phyloP scores from a whole-genome alignment of 2,888 invertebrate species.

The Stegophylla sp. region DNA sequence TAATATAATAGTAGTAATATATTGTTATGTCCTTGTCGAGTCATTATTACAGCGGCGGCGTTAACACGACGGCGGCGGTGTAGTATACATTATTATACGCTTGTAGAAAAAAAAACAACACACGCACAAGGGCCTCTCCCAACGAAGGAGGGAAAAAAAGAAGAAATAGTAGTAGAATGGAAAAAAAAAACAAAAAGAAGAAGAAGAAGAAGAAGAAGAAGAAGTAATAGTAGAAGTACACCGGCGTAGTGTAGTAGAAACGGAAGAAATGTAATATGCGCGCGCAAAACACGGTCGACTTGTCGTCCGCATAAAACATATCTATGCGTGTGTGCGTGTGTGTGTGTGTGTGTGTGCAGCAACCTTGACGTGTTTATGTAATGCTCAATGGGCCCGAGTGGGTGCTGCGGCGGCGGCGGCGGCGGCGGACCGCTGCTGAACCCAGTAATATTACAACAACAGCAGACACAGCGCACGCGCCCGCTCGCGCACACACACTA shows the following conservation, averaged over 20 bases:
- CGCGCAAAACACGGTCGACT: background rate
- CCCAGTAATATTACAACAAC: background rate
- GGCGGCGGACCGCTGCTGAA: background rate
- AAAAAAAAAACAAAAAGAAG: background rate
- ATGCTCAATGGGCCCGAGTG: conserved; percentile 19
- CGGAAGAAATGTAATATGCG: background rate
- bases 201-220: conserved; percentile 5
- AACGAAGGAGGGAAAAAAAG: background rate
- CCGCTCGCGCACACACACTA: background rate
- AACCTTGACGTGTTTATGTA: conserved; percentile 25
- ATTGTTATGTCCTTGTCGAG: conserved; percentile 32
- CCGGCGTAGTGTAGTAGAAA: too few relatives aligned
- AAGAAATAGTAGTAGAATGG: too few relatives aligned
- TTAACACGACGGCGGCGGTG: background rate
- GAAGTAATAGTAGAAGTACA: too few relatives aligned
- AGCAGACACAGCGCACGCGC: background rate
- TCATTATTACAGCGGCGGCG: background rate
- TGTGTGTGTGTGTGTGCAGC: background rate
- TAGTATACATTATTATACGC: too few relatives aligned
- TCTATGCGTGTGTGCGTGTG: background rate
- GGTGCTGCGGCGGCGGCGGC: conserved; percentile 7
- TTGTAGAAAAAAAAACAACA: too few relatives aligned
- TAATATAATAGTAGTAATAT: too few relatives aligned
- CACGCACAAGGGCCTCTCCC: background rate
- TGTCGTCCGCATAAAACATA: conserved; percentile 2